Base-by-base conservation (phyloP, 2,888 invertebrate species). In the Diadegma fenestrale region DNA sequence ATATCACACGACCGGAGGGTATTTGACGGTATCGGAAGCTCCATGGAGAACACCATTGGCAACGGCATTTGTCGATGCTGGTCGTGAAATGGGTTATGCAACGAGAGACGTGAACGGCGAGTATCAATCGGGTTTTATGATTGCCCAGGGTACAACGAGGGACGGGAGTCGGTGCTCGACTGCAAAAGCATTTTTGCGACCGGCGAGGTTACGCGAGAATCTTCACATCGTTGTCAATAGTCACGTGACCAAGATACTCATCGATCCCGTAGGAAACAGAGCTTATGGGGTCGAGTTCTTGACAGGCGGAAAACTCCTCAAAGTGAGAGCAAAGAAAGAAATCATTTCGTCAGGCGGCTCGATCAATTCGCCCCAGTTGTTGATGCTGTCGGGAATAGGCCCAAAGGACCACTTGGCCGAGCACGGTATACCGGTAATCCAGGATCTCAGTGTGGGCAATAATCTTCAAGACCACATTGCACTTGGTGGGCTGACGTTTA, bases 331-430 rank as follows among this genome's bases (percentile, higher is more conserved):
- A 0, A 95, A 95, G 45, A 98, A 97, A 92, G 98, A 98, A 93
- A 97, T 99, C 0, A 97, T 99, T 71, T 92, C 99, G 1, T 97
- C 98, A 0, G 98, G 97, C 0, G 99, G 99, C 0, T 96, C 99
- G 0, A 95, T 99, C 0, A 99, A 99, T 92, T 97, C 99, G 0
- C 98, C 99, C 0, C 99, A 99, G 92, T 91, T 99, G 2, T 94
- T 99, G 54, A 98, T 99, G 98, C 94, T 99, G 0, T 98, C 98
- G 10, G 99, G 99, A 0, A 95, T 99, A 14, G 98, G 98, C 0
- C 97, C 97, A 0, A 95, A 95, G 73, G 95, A 96, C 26, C 96
- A 98, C 89, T 91, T 98, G 80, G 94, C 95, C n/a, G 96, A 96
- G 89, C 96, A 96, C 88, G 95, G 88, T 75, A 98, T 98, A 88